Conservation (phyloP, 2,888 invertebrate species). For the Eristalis intricaria region DNA sequence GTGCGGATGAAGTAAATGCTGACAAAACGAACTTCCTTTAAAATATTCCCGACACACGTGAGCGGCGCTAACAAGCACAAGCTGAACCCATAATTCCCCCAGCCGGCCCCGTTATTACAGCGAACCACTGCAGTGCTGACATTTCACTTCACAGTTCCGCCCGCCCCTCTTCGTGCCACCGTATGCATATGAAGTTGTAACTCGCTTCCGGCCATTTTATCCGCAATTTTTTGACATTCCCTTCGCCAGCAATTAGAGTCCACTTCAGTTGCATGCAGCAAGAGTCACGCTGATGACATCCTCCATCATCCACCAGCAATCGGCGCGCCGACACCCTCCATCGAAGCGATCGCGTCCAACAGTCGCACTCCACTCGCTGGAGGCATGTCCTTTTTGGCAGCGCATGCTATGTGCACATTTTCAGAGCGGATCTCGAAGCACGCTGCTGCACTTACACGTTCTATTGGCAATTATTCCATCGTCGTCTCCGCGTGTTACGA, state of each 20-base stretch:
- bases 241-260: constrained; percentile 60
- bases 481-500: constrained; percentile 32
- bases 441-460: constrained; percentile 32
- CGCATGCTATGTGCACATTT: neutral
- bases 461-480: constrained; percentile 51
- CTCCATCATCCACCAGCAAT: constrained; percentile 31
- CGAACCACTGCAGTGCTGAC: neutral
- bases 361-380: neutral
- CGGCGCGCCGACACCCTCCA: constrained; percentile 10
- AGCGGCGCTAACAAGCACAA: neutral
- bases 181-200: constrained; percentile 59
- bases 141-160: neutral
- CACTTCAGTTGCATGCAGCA: constrained; percentile 57
- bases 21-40: too few species aligned
- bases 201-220: constrained; percentile 55
- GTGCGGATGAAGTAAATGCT: too few species aligned
- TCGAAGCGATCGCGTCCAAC: constrained; percentile 44
- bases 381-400: constrained; percentile 41
- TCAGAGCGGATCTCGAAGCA: constrained; percentile 14
- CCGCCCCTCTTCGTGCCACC: constrained; percentile 11
- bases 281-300: too few species aligned
- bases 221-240: constrained; percentile 52
- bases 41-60: neutral
- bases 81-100: neutral
- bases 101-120: neutral